Conservation (phyloP, 2,888 invertebrate genomes). For the Melieria omissa region DNA sequence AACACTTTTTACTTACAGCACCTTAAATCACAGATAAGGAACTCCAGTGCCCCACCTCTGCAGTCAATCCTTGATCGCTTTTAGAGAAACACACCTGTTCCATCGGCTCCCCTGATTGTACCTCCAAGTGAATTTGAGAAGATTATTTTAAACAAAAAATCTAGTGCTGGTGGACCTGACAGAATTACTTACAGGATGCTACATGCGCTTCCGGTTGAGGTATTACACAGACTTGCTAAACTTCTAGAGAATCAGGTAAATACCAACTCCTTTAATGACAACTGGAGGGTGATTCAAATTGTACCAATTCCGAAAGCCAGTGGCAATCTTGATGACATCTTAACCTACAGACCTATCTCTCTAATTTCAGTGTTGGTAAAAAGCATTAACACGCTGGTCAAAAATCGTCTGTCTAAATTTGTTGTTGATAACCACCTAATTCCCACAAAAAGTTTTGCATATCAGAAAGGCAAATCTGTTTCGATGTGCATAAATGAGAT, state of each 20-base stretch:
- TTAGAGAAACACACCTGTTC: no score
- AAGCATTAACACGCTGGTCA: background rate
- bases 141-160: background rate
- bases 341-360: conserved; percentile 6
- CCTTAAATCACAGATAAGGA: background rate
- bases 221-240: background rate
- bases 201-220: background rate
- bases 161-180: background rate
- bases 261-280: background rate
- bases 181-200: background rate
- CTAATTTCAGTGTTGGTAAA: background rate
- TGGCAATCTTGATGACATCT: background rate
- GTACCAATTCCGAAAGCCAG: background rate
- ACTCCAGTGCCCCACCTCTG: background rate
- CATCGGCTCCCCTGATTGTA: background rate
- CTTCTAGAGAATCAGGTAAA: background rate
- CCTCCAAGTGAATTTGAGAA: background rate
- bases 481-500: no score
- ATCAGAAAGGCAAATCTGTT: no score
- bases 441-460: background rate
- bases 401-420: background rate
- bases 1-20: background rate
- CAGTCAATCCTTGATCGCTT: background rate
- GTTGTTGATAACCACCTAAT: background rate
- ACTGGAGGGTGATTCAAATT: background rate